Evolutionary conservation across 2,888 invertebrate genomes (phyloP).

Genomic region (Venustoraphidia nigricollis): DNA sequence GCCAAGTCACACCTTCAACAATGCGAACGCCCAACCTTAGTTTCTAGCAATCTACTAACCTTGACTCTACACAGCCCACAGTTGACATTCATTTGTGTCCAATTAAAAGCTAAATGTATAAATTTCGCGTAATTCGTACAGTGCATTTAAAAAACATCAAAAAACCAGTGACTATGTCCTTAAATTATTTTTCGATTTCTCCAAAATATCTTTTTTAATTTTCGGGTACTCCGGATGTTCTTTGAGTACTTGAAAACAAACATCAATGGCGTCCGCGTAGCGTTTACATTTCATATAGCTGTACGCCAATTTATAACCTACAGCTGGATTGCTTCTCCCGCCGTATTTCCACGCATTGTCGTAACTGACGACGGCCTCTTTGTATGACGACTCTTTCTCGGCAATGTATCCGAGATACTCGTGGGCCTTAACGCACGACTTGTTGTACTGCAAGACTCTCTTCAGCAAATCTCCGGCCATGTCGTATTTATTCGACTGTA

Average conservation of each 20-base stretch:
- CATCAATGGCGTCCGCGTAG: conserved; percentile 83
- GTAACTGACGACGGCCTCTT: conserved; percentile 69
- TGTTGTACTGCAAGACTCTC: conserved; percentile 65
- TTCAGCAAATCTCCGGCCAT: conserved; percentile 70
- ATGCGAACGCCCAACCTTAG: no score
- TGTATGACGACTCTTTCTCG: conserved; percentile 85
- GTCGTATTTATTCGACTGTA: conserved; percentile 70
- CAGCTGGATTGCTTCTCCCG: conserved; percentile 63
- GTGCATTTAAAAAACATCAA: not conserved
- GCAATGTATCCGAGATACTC: conserved; percentile 74
- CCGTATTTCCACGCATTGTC: conserved; percentile 76
- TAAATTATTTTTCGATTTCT: conserved; percentile 69
- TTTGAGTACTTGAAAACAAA: conserved; percentile 69
- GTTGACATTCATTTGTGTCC: no score
- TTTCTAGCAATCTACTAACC: no score
- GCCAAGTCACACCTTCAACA: no score
- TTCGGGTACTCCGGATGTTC: conserved; percentile 79
- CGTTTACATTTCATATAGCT: conserved; percentile 79
- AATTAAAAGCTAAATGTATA: no score
- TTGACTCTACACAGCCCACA: no score
- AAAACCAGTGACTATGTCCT: conserved; percentile 35
- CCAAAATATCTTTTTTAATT: conserved; percentile 83
- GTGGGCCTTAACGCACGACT: conserved; percentile 79
- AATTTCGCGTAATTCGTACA: no score
- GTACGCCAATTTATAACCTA: conserved; percentile 88